Percentiles rank a stretch among this genome's conserved stretches.
These are phyloP conservation scores for Colaptes auratus DNA, from an alignment of 2,113 vertebrate genomes.

Conservation along the genomic window DNA sequence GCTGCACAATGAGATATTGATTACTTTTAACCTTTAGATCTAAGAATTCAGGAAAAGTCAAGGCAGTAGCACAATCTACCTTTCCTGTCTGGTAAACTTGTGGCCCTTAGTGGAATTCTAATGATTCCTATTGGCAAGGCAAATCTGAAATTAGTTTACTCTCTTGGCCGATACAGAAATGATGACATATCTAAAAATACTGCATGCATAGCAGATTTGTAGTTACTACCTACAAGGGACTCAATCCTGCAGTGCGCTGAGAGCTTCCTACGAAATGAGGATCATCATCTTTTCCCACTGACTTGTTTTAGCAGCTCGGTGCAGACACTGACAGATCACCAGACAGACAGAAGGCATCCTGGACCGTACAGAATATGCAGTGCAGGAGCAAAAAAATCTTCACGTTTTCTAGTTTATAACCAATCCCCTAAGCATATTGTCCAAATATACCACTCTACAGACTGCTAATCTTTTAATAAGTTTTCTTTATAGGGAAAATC, in stretches of 20 bases:
- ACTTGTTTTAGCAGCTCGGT: background rate
- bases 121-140: conserved; percentile 73
- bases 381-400: background rate
- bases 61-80: conserved; percentile 55
- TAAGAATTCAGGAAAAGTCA: conserved; percentile 76
- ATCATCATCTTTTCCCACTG: background rate
- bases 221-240: conserved; percentile 1
- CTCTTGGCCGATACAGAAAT: conserved; percentile 71
- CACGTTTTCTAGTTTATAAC: conserved; percentile 29
- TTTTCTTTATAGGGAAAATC: conserved; percentile 38
- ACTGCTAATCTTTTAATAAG: conserved; percentile 66
- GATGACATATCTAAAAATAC: conserved; percentile 71
- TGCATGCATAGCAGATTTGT: conserved; percentile 41
- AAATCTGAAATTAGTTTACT: conserved; percentile 74
- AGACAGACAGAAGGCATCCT: background rate
- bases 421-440: conserved; percentile 40
- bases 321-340: background rate
- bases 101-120: conserved; percentile 76
- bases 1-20: conserved; percentile 83
- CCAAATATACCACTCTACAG: conserved; percentile 44
- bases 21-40: conserved; percentile 84
- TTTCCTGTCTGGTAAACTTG: conserved; percentile 68
- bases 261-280: background rate
- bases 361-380: background rate
- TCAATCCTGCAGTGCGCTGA: conserved; percentile 1